Base-by-base conservation (phyloP, 2,113 vertebrate species). In the Pseudolaguvia tuberculata region DNA sequence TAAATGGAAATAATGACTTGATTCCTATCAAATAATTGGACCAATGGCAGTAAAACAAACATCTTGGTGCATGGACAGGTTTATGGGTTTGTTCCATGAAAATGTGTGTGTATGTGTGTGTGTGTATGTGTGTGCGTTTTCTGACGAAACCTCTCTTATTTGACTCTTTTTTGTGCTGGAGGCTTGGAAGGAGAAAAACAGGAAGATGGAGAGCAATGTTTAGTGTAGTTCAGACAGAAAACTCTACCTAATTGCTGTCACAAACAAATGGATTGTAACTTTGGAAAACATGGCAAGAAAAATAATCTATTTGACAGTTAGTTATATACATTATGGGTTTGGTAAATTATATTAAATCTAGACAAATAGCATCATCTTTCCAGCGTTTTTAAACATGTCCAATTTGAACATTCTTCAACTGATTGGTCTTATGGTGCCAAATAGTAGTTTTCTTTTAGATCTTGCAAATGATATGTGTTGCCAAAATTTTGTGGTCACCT, bases 1-100 rank as follows among this genome's bases (percentile, higher is more conserved):
- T 77, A 57, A 76, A 69, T 77, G 47, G 51, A 58, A 80, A 70
- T 71, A 78, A 77, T 63, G 57, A 55, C 69, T 29, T 35, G 79
- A 81, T 81, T 78, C 72, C 48, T 78, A 81, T 81, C 75, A 81
- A 78, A 78, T 78, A 77, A 81, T 81, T 81, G 72, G 31, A 71
- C 45, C 47, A 55, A 59, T 58, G 62, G 72, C 42, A 77, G 52
- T 73, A 74, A 80, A 74, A 74, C 71, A 66, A 25, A 72, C 8
- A 45, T 59, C 12, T 66, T 68, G 71, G 1, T 69, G 39, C 62
- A 63, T 74, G 72, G 31, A 35, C 47, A 42, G 56, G 48, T 72
- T 76, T 52, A 76, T 75, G 47, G 47, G 73, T 20, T 70, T 53
- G 31, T 17, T 70, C 58, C 52, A 17, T 13, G 7, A 25, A 70